Evolutionary conservation across 2,113 vertebrate genomes (phyloP).

Genomic region (Tricholaema leucomelas): DNA sequence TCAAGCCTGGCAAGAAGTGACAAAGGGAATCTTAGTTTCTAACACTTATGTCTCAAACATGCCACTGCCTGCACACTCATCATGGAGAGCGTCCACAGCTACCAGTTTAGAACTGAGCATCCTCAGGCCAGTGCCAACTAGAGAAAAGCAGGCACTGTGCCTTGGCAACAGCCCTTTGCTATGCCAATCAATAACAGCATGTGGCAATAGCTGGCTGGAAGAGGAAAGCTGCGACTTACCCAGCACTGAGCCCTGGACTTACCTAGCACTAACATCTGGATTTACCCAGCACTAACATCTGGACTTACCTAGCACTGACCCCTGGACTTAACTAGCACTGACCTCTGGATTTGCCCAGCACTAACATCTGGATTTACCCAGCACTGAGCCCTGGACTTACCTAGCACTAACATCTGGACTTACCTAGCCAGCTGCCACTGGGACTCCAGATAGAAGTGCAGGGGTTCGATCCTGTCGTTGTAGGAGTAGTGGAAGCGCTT

Average conservation of each 20-base stretch:
- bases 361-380: too few relatives aligned
- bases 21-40: not conserved
- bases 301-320: too few relatives aligned
- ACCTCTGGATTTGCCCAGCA: too few relatives aligned
- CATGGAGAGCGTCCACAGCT: not conserved
- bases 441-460: slow-evolving; percentile 87
- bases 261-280: too few relatives aligned
- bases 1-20: not conserved
- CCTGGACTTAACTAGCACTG: slow-evolving; percentile 42
- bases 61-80: not conserved
- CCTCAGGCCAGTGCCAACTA: not conserved
- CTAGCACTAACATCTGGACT: too few relatives aligned
- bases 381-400: too few relatives aligned
- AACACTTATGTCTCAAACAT: not conserved
- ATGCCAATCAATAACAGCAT: not conserved
- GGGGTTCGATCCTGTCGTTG: slow-evolving; percentile 86
- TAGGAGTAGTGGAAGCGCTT: slow-evolving; percentile 93
- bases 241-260: too few relatives aligned
- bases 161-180: not conserved
- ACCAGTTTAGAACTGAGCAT: not conserved
- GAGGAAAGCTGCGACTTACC: not conserved
- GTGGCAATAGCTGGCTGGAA: not conserved
- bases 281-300: too few relatives aligned
- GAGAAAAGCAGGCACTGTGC: not conserved
- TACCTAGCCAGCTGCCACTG: slow-evolving; percentile 90